Base-by-base conservation (phyloP, 2,888 invertebrate species). In the Platycheirus albimanus region DNA sequence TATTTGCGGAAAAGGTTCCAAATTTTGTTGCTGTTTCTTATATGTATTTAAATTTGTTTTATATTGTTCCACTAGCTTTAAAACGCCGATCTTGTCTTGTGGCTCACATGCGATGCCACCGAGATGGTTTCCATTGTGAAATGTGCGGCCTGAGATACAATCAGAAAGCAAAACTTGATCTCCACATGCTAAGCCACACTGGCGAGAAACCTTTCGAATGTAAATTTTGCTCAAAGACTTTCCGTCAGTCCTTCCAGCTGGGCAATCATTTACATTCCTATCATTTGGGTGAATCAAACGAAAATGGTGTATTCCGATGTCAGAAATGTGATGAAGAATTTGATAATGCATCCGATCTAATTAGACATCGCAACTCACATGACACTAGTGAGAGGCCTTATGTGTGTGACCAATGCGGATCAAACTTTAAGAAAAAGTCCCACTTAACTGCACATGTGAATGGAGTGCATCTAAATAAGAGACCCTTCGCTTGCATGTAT, bases 1-100 rank as follows among this genome's bases (percentile, higher is more conserved):
- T 52, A 86, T 86, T 54, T 87, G 87, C 43, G 67, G 85, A 41
- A 87, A 87, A 84, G 84, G 85, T n/a, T n/a, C n/a, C n/a, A n/a
- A n/a, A n/a, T n/a, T n/a, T n/a, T n/a, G n/a, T n/a, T n/a, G n/a
- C n/a, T n/a, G n/a, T n/a, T n/a, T n/a, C n/a, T n/a, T n/a, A n/a
- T n/a, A n/a, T n/a, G n/a, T n/a, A n/a, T n/a, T n/a, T n/a, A n/a
- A n/a, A n/a, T n/a, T n/a, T n/a, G n/a, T n/a, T n/a, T n/a, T n/a
- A n/a, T n/a, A n/a, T n/a, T n/a, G n/a, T n/a, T 84, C 3, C 15
- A 54, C 28, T 4, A 80, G 86, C 85, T 45, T 86, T 87, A 33
- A 83, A 86, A 3, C 86, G 86, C 43, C 85, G 87, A 5, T 87
- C 87, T 0, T 86, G 86, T 3, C 19, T 87, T 11, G 75, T 86